A percentile compares a stretch with the other conserved stretches of the same genome.
Evolutionary conservation across 2,888 invertebrate genomes (phyloP).

Genomic region (Sceliomorpha sp.): DNA sequence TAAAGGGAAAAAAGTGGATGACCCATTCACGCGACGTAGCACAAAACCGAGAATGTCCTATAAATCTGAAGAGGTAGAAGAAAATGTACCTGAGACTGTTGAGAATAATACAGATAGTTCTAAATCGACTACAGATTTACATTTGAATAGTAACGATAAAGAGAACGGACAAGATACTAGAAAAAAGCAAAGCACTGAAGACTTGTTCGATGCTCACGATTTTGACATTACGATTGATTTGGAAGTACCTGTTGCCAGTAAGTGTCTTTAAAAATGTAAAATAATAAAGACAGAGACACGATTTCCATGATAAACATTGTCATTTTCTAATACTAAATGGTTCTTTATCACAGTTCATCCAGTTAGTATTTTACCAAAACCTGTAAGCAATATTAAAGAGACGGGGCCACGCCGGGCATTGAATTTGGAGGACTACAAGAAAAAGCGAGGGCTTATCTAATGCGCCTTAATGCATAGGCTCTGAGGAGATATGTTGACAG

Average conservation of each 20-base stretch:
- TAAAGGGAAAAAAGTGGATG: slow-evolving; percentile 89
- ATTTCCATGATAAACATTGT: slow-evolving; percentile 2
- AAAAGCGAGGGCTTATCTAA: slow-evolving; percentile 93
- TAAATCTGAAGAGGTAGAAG: slow-evolving; percentile 82
- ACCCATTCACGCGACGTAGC: slow-evolving; percentile 94
- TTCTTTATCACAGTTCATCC: slow-evolving; percentile 86
- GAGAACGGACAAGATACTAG: slow-evolving; percentile 75
- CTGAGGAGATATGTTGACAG: slow-evolving; percentile 7
- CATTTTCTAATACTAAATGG: too few species aligned
- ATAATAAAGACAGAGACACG: too few species aligned
- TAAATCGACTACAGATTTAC: slow-evolving; percentile 62
- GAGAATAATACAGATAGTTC: slow-evolving; percentile 42
- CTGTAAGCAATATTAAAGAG: slow-evolving; percentile 87
- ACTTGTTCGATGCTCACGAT: slow-evolving; percentile 89
- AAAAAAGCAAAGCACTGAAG: slow-evolving; percentile 79
- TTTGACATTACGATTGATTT: slow-evolving; percentile 97
- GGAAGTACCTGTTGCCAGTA: slow-evolving; percentile 90
- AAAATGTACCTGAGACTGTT: slow-evolving; percentile 3
- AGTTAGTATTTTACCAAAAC: slow-evolving; percentile 88
- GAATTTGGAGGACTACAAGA: slow-evolving; percentile 96
- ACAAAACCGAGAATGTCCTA: slow-evolving; percentile 94
- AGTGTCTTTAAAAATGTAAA: slow-evolving; percentile 72
- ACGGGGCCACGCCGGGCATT: slow-evolving; percentile 91
- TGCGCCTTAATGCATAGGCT: slow-evolving; percentile 41
- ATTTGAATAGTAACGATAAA: slow-evolving; percentile 65